A percentile compares a stretch with the other conserved stretches of the same genome.
phyloP scores from a whole-genome alignment of 2,797 vertebrate genomes.

The Parauchenoglanis punctatus region DNA sequence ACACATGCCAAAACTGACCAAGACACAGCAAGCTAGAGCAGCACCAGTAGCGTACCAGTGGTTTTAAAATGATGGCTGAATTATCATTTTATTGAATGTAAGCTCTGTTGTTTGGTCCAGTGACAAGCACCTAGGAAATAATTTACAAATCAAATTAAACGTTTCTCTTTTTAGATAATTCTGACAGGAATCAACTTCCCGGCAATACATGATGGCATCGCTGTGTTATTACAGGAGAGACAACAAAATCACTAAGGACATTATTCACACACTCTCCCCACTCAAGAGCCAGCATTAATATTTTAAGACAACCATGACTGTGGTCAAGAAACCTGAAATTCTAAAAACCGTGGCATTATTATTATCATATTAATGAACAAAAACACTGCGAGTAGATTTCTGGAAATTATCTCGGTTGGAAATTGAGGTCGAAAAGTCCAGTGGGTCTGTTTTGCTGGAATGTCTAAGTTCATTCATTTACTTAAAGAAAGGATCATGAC shows the following conservation, averaged over 20 bases:
- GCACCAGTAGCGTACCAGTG: background rate
- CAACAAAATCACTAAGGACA: background rate
- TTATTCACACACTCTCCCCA: background rate
- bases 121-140: background rate
- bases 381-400: slow-evolving; percentile 13
- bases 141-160: slow-evolving; percentile 4
- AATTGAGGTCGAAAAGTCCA: slow-evolving; percentile 11
- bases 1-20: slow-evolving; percentile 57
- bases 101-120: background rate
- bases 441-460: background rate
- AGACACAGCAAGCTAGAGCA: slow-evolving; percentile 15
- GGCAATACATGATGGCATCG: background rate
- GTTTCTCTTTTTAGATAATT: background rate
- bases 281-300: background rate
- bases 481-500: background rate
- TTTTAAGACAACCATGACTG: background rate
- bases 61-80: background rate
- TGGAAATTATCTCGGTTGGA: slow-evolving; percentile 2
- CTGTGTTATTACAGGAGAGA: background rate
- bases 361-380: slow-evolving; percentile 9
- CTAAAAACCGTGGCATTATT: background rate
- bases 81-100: slow-evolving; percentile 6
- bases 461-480: background rate
- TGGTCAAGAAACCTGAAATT: background rate
- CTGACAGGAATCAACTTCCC: background rate